phyloP scores from a whole-genome alignment of 2,113 vertebrate genomes.

The Chlamydotis undulata region DNA sequence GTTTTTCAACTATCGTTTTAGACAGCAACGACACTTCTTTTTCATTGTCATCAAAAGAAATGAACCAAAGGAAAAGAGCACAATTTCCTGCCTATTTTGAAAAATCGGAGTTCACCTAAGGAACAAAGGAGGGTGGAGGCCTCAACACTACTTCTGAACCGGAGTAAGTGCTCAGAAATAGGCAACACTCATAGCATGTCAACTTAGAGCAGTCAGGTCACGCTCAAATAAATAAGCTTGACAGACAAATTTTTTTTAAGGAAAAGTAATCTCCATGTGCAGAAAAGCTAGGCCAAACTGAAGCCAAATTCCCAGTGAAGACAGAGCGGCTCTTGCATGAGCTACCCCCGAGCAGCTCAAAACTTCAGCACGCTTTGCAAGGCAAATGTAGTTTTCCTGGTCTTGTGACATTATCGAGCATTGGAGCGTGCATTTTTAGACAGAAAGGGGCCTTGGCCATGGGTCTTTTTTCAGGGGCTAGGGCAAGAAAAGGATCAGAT shows the following conservation, averaged over 20 bases:
- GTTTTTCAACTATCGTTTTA: constrained; percentile 25
- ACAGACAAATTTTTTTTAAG: background rate
- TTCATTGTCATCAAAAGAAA: constrained; percentile 17
- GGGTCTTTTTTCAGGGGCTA: background rate
- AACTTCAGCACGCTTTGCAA: background rate
- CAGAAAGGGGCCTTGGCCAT: background rate
- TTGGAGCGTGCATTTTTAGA: background rate
- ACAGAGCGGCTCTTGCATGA: background rate
- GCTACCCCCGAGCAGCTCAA: background rate
- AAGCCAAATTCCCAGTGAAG: background rate
- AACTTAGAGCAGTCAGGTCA: background rate
- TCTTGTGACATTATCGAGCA: background rate
- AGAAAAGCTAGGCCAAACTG: background rate
- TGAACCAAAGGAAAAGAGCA: constrained; percentile 26
- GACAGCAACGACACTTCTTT: background rate
- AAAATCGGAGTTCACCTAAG: constrained; percentile 32
- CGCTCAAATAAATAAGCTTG: background rate
- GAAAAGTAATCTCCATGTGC: background rate
- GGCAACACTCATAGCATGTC: background rate
- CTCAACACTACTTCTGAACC: background rate
- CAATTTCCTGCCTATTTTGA: constrained; percentile 38
- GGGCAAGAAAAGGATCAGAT: background rate
- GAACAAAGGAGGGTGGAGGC: constrained; percentile 47
- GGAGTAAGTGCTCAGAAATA: background rate
- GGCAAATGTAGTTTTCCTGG: background rate